Conservation (phyloP, 2,888 invertebrate species). For the Rapana venosa region DNA sequence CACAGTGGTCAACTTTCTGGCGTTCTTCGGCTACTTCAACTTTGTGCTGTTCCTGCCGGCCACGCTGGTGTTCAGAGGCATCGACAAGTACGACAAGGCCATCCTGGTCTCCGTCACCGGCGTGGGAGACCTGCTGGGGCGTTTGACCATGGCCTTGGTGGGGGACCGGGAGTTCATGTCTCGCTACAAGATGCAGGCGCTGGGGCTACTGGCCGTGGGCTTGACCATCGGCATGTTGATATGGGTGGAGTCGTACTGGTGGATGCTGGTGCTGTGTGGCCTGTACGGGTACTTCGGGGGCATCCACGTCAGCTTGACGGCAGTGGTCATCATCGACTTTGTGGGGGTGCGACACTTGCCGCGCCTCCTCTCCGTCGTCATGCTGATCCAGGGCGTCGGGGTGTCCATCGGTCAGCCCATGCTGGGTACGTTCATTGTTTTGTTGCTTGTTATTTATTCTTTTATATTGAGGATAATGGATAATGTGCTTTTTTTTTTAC, state of each 20-base stretch:
- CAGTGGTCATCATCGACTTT: constrained; percentile 68
- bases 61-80: constrained; percentile 54
- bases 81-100: constrained; percentile 61
- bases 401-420: constrained; percentile 66
- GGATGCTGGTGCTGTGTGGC: constrained; percentile 61
- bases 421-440: constrained; percentile 58
- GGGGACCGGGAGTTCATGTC: constrained; percentile 62
- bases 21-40: constrained; percentile 71
- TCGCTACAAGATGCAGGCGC: constrained; percentile 63
- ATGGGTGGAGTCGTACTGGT: constrained; percentile 56
- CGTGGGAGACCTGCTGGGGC: constrained; percentile 65
- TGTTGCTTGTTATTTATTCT: neutral
- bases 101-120: constrained; percentile 66
- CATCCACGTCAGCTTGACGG: constrained; percentile 58
- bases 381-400: constrained; percentile 69
- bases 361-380: constrained; percentile 62
- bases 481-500: no score
- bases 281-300: constrained; percentile 72
- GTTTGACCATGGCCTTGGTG: constrained; percentile 60
- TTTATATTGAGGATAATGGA: no score
- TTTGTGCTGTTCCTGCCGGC: constrained; percentile 67
- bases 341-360: constrained; percentile 66
- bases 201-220: constrained; percentile 56
- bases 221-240: constrained; percentile 59
- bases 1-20: constrained; percentile 59